Conservation (phyloP, 2,888 invertebrate species). For the Xylota segnis region DNA sequence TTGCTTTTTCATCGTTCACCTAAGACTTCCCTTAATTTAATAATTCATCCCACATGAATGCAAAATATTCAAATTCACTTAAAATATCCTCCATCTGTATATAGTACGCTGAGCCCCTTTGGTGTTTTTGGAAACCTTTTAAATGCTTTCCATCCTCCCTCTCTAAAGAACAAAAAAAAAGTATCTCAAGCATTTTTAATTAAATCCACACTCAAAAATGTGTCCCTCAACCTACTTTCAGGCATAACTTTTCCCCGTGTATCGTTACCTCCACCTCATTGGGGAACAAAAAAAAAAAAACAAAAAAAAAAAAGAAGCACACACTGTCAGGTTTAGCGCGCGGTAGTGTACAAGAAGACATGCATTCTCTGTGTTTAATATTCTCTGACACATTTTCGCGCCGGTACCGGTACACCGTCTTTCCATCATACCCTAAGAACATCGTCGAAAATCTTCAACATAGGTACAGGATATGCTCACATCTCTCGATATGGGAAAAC, state of each 20-base stretch:
- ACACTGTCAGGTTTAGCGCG: conserved; percentile 37
- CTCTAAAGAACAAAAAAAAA: conserved; percentile 17
- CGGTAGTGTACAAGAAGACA: conserved; percentile 28
- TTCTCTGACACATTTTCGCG: conserved; percentile 65
- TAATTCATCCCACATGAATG: conserved; percentile 66
- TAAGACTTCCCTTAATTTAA: conserved; percentile 55
- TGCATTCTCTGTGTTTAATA: conserved; percentile 63
- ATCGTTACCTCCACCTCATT: conserved; percentile 4
- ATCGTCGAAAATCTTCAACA: conserved; percentile 34
- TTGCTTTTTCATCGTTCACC: conserved; percentile 34
- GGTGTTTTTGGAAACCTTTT: conserved; percentile 27
- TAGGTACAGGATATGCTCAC: conserved; percentile 21
- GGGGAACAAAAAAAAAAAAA: conserved; percentile 15
- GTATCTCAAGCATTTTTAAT: conserved; percentile 73
- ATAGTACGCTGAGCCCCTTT: conserved; percentile 4
- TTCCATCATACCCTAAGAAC: conserved; percentile 16
- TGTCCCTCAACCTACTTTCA: conserved; percentile 24
- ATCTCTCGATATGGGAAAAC: conserved; percentile 25
- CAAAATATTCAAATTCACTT: conserved; percentile 62
- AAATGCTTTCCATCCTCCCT: conserved; percentile 25
- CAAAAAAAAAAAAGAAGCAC: conserved; percentile 14
- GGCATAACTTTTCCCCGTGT: conserved; percentile 42
- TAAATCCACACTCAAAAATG: conserved; percentile 70
- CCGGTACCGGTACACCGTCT: conserved; percentile 7
- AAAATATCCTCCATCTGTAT: conserved; percentile 18